Percentiles rank a stretch among this genome's conserved stretches.
Evolutionary conservation across 2,797 vertebrate genomes (phyloP).

Genomic region (Leptodactylus fallax): DNA sequence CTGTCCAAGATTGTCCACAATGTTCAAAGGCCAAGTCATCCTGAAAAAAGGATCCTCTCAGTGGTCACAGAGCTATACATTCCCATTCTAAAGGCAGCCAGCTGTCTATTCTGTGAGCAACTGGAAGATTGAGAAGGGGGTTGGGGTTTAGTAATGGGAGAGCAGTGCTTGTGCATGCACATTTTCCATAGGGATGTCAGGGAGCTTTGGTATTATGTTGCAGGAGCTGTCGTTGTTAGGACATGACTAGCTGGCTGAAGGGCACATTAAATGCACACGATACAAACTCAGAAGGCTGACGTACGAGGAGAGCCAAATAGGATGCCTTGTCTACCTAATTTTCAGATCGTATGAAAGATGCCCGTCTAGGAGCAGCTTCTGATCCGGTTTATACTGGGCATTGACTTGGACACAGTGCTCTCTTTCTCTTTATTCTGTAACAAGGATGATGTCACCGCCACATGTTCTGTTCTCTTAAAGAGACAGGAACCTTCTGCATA

Average conservation of each 20-base stretch:
- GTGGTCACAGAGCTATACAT: constrained; percentile 8
- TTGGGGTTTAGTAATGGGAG: not conserved
- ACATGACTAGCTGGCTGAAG: not conserved
- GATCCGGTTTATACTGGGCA: constrained; percentile 43
- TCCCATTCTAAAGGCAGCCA: constrained; percentile 16
- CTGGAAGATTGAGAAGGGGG: constrained; percentile 13
- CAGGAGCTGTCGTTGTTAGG: constrained; percentile 9
- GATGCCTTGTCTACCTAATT: not conserved
- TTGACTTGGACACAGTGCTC: constrained; percentile 52
- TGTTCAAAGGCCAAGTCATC: not conserved
- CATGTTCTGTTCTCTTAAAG: constrained; percentile 63
- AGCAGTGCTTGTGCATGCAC: not conserved
- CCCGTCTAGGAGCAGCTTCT: not conserved
- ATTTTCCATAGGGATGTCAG: constrained; percentile 1
- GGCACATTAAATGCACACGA: not conserved
- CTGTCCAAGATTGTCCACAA: constrained; percentile 13
- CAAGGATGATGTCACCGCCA: constrained; percentile 61
- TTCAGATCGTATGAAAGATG: not conserved
- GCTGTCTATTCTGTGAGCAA: constrained; percentile 28
- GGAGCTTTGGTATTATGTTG: not conserved
- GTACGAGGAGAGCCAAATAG: not conserved
- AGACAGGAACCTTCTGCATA: constrained; percentile 46
- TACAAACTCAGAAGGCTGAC: not conserved
- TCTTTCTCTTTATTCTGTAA: constrained; percentile 55
- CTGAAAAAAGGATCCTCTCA: constrained; percentile 8